Evolutionary conservation across 2,888 invertebrate genomes (phyloP).

Genomic region (Eurytoma adleriae): DNA sequence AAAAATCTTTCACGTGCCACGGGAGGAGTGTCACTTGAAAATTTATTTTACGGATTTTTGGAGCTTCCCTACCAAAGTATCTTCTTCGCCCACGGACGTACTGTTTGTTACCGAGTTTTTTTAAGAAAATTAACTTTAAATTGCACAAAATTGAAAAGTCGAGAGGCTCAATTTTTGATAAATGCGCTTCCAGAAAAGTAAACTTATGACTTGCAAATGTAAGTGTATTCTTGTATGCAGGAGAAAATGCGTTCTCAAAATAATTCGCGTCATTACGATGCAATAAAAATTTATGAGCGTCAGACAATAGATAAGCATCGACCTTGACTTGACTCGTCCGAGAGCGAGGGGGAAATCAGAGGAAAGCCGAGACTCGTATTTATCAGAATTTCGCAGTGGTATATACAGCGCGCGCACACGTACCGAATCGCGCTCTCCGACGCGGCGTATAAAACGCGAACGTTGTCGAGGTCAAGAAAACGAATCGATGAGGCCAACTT

Average conservation of each 20-base stretch:
- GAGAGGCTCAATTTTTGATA: not conserved
- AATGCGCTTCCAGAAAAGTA: constrained; percentile 16
- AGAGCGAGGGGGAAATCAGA: constrained; percentile 22
- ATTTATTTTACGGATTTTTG: constrained; percentile 35
- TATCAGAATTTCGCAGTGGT: constrained; percentile 13
- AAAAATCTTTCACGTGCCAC: constrained; percentile 37
- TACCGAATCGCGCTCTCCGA: not conserved
- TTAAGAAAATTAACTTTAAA: not conserved
- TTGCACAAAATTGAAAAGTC: not conserved
- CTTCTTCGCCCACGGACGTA: too few relatives aligned
- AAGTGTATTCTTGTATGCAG: too few relatives aligned
- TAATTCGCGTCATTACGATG: constrained; percentile 48
- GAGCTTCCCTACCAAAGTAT: too few relatives aligned
- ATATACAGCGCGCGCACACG: not conserved
- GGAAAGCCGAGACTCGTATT: constrained; percentile 7
- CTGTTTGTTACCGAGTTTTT: not conserved
- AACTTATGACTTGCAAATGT: constrained; percentile 42
- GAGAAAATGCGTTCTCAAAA: constrained; percentile 26
- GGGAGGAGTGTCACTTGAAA: constrained; percentile 37
- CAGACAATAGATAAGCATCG: constrained; percentile 49
- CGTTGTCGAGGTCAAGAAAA: constrained; percentile 73
- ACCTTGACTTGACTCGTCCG: constrained; percentile 53
- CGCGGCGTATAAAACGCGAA: constrained; percentile 13
- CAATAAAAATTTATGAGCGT: constrained; percentile 53
- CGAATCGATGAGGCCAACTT: constrained; percentile 68